phyloP scores from a whole-genome alignment of 2,113 vertebrate species.

The Copsychus sechellarum region DNA sequence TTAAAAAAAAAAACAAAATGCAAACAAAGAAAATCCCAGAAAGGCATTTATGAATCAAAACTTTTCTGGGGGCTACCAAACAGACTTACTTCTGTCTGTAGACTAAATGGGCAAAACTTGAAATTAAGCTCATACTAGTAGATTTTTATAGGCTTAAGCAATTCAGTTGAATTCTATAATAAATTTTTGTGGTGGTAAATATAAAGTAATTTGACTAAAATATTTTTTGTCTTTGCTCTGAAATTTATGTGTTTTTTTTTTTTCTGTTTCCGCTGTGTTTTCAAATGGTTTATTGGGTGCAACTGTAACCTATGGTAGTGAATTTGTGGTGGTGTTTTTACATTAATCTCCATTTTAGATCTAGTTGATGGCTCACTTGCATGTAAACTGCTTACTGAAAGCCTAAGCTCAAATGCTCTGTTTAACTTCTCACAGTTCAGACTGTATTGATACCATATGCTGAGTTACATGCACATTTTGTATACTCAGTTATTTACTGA shows the following conservation, averaged over 20 bases:
- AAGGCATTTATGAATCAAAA: not conserved
- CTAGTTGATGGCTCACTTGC: not conserved
- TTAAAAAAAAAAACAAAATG: not conserved
- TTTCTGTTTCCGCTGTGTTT: not conserved
- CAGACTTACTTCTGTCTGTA: not conserved
- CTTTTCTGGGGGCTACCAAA: not conserved
- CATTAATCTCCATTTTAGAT: not conserved
- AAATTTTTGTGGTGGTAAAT: not conserved
- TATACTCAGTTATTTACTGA: slow-evolving; percentile 7
- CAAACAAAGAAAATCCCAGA: not conserved
- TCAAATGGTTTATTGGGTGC: not conserved
- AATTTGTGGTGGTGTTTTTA: not conserved
- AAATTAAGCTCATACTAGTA: not conserved
- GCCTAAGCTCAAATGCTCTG: not conserved
- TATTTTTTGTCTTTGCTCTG: not conserved
- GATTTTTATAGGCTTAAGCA: not conserved
- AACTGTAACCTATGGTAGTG: not conserved
- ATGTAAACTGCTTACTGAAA: not conserved
- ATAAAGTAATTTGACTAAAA: not conserved
- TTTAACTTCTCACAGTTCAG: not conserved
- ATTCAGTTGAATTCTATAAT: not conserved
- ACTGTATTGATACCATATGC: not conserved
- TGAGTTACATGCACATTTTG: not conserved
- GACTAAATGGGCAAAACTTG: not conserved
- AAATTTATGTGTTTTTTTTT: not conserved